Conservation (phyloP, 2,888 invertebrate species). For the Drosophila infuscata region DNA sequence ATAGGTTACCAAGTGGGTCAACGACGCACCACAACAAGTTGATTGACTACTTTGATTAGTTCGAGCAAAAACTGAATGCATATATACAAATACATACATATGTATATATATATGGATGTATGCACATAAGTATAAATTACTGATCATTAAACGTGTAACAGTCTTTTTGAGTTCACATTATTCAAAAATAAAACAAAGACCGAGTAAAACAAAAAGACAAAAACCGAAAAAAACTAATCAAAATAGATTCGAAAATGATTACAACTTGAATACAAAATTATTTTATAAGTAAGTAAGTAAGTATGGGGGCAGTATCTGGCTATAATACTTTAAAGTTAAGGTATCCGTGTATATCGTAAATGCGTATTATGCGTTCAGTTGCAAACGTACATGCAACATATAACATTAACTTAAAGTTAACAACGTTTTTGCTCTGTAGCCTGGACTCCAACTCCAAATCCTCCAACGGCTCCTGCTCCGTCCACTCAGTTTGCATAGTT, state of each 20-base stretch:
- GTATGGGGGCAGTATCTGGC: slow-evolving; percentile 74
- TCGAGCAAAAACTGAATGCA: slow-evolving; percentile 69
- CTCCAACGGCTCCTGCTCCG: not conserved
- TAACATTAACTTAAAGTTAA: slow-evolving; percentile 47
- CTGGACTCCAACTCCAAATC: slow-evolving; percentile 20
- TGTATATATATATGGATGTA: slow-evolving; percentile 27
- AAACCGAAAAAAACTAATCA: slow-evolving; percentile 10
- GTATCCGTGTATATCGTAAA: slow-evolving; percentile 70
- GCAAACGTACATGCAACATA: slow-evolving; percentile 41
- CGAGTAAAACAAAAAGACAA: slow-evolving; percentile 11
- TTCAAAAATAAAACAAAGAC: slow-evolving; percentile 55
- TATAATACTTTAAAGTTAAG: slow-evolving; percentile 76
- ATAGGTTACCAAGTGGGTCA: slow-evolving; percentile 61
- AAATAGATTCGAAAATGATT: slow-evolving; percentile 19
- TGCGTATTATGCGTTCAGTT: slow-evolving; percentile 74
- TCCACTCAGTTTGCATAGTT: slow-evolving; percentile 93
- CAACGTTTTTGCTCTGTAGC: slow-evolving; percentile 51
- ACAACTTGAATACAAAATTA: slow-evolving; percentile 25
- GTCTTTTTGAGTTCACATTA: slow-evolving; percentile 84
- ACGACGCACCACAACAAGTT: slow-evolving; percentile 61
- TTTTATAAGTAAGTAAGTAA: slow-evolving; percentile 33
- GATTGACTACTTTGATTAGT: slow-evolving; percentile 72
- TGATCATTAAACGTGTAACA: slow-evolving; percentile 83
- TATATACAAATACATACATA: slow-evolving; percentile 12
- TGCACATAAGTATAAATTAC: slow-evolving; percentile 51